Conservation (phyloP, 2,113 vertebrate genomes). For the Pundamilia nyererei region DNA sequence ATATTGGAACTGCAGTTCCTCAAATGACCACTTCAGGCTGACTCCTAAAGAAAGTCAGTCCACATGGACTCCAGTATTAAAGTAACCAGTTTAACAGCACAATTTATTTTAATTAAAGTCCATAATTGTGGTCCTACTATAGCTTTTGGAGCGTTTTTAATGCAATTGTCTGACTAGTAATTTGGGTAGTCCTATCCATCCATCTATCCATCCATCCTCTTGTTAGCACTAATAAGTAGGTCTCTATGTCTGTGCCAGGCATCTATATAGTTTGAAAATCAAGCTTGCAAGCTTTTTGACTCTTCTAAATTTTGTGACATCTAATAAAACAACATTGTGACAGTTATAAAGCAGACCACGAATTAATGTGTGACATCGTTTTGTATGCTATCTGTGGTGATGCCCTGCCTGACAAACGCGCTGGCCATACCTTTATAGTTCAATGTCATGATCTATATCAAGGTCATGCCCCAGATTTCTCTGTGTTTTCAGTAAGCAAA, state of each 20-base stretch:
- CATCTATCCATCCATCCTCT: background rate
- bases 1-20: background rate
- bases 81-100: background rate
- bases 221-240: background rate
- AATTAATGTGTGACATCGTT: background rate
- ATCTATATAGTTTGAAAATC: background rate
- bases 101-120: background rate
- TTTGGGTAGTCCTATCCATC: background rate
- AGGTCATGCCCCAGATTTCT: background rate
- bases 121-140: background rate
- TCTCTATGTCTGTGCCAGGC: background rate
- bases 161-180: background rate
- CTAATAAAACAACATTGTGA: background rate
- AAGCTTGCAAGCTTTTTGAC: background rate
- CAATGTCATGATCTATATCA: background rate
- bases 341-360: background rate
- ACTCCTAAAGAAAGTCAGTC: background rate
- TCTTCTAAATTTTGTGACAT: background rate
- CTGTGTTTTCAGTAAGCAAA: background rate
- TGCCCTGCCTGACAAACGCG: background rate
- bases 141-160: background rate
- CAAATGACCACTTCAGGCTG: background rate
- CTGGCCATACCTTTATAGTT: background rate
- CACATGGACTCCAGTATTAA: background rate
- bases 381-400: background rate